Evolutionary conservation across 2,888 invertebrate species (phyloP).

Genomic region (Brachycybe producta): DNA sequence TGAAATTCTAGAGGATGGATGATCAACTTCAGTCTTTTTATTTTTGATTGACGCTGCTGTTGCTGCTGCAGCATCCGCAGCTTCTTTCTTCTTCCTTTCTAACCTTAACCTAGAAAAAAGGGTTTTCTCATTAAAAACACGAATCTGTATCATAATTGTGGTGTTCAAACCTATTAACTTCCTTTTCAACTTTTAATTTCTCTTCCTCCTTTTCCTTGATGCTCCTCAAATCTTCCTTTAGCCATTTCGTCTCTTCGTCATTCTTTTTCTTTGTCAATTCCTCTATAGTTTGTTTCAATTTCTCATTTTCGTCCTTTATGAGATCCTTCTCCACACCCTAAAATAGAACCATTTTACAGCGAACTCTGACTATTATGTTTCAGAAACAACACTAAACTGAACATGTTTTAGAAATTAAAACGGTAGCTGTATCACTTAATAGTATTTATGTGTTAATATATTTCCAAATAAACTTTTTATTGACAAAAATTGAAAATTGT

Average conservation of each 20-base stretch:
- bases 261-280: constrained; percentile 31
- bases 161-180: constrained; percentile 23
- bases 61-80: constrained; percentile 33
- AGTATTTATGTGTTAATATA: too few species aligned
- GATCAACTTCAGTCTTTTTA: constrained; percentile 20
- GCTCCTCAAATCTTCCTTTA: constrained; percentile 22
- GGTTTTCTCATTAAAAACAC: neutral
- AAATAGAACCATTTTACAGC: too few species aligned
- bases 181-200: constrained; percentile 24
- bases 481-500: too few species aligned
- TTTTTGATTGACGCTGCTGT: constrained; percentile 25
- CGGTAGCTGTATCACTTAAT: too few species aligned
- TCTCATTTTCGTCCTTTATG: constrained; percentile 34
- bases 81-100: constrained; percentile 37
- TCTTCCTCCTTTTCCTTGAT: constrained; percentile 24
- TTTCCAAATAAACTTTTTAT: too few species aligned
- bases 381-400: neutral
- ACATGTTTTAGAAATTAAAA: too few species aligned
- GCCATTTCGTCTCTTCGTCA: constrained; percentile 34
- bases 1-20: neutral
- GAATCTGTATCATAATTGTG: neutral
- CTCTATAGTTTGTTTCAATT: constrained; percentile 36
- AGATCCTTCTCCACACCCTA: constrained; percentile 17
- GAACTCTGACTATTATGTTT: too few species aligned
- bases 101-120: constrained; percentile 3